phyloP scores from a whole-genome alignment of 2,888 invertebrate species.

The Rhaphigaster nebulosa region DNA sequence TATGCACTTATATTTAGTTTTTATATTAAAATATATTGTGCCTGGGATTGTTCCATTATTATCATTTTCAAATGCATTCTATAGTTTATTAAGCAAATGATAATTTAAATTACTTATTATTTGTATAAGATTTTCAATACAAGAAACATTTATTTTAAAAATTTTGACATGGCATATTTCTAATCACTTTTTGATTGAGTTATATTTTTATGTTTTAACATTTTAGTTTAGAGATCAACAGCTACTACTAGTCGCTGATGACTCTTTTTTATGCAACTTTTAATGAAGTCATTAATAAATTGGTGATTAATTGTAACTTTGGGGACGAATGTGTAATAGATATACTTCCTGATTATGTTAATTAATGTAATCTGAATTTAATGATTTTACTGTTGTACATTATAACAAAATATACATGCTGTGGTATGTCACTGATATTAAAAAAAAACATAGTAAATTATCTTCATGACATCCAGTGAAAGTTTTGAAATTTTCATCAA shows the following conservation, averaged over 20 bases:
- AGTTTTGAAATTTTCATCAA: background rate
- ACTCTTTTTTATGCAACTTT: background rate
- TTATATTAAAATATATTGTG: background rate
- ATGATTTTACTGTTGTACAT: background rate
- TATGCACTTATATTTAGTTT: constrained; percentile 10
- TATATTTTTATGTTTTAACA: background rate
- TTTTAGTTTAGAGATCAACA: background rate
- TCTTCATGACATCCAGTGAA: background rate
- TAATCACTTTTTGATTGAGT: background rate
- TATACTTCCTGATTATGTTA: background rate
- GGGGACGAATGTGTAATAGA: background rate
- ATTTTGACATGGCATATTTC: background rate
- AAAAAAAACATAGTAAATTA: background rate
- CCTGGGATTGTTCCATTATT: background rate
- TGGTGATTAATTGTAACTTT: background rate
- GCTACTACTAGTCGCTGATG: background rate
- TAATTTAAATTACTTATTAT: background rate
- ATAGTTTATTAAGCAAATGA: background rate
- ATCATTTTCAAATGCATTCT: background rate
- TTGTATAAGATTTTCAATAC: background rate
- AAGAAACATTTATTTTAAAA: background rate
- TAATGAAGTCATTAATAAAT: background rate
- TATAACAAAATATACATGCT: background rate
- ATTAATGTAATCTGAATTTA: background rate
- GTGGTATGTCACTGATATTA: constrained; percentile 2